These are phyloP conservation scores for Virgularia gustaviana DNA, from an alignment of 92 coral and sea anemone genomes.

Conservation along the genomic window DNA sequence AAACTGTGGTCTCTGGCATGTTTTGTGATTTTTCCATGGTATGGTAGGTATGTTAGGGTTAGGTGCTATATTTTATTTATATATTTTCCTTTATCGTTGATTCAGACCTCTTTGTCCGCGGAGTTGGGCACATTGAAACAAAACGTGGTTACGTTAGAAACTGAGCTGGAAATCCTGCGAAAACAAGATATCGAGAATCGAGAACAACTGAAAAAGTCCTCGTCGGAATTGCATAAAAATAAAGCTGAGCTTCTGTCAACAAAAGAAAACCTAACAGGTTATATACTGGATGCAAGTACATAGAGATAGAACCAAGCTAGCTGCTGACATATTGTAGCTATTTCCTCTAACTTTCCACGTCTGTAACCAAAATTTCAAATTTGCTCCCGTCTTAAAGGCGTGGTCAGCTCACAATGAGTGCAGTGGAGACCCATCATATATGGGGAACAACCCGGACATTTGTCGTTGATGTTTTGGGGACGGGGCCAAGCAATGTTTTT, in stretches of 20 bases:
- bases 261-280: slow-evolving; percentile 82
- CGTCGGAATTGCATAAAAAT: slow-evolving; percentile 61
- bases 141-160: slow-evolving; percentile 62
- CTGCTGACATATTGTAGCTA: too few relatives aligned
- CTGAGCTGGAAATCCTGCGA: slow-evolving; percentile 65
- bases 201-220: slow-evolving; percentile 60
- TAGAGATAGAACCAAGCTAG: too few relatives aligned
- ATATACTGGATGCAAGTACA: too few relatives aligned
- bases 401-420: too few relatives aligned
- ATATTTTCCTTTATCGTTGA: neutral
- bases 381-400: too few relatives aligned
- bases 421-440: too few relatives aligned
- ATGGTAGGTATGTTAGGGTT: neutral
- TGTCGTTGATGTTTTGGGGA: too few relatives aligned
- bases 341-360: too few relatives aligned
- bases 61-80: neutral
- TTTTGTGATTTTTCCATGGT: neutral
- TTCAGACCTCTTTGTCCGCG: slow-evolving; percentile 66
- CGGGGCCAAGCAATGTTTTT: too few relatives aligned
- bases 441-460: too few relatives aligned
- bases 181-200: slow-evolving; percentile 81
- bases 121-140: slow-evolving; percentile 79
- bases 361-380: too few relatives aligned
- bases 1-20: neutral
- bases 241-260: slow-evolving; percentile 66